Evolutionary conservation across 2,113 vertebrate genomes (phyloP), one percentile per base, ranked within the genome.

Genomic region (Brachyhypopomus gauderio): DNA sequence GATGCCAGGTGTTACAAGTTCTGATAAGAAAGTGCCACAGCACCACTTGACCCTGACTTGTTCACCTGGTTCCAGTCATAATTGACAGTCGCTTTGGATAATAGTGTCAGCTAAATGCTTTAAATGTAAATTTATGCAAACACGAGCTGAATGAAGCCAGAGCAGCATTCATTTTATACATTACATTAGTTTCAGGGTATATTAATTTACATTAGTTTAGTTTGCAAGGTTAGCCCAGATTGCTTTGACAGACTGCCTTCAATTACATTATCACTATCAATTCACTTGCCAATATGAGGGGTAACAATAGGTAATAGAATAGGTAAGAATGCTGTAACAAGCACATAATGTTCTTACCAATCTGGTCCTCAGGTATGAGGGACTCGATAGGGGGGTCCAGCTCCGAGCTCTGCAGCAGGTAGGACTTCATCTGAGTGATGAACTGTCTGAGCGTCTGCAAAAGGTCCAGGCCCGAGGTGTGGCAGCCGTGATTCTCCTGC

Each of bases 341-440:
- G 59, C 17, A 36, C 22, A 77, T 76, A 56, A 52, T 56, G 8
- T 34, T 78, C 96, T 96, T 91, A 99, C 98, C 97, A 58, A 98
- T 98, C 87, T 97, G 96, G 86, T 99, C 95, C 90, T 99, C 97
- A 0, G 97, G 96, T 85, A 99, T 97, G 73, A 99, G 91, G 0
- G 97, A 96, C 77, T 97, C 96, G 0, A 99, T 96, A 0, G 96
- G 96, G 1, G 96, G 96, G 79, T 98, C 94, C 41, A 98, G 92
- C 90, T 99, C 98, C 0, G 96, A 98, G 92, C 96, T 98, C 90
- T 99, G 98, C 60, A 94, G 86, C 90, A 99, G 90, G 87, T 98
- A 99, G 87, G 94, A 97, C 93, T 99, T 99, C 85, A 99, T 97
- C 77, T 99, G 98, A 27, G 97, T 99, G 91, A 99, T 96, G 77